phyloP scores from a whole-genome alignment of 2,797 vertebrate species.

The Labroides dimidiatus region DNA sequence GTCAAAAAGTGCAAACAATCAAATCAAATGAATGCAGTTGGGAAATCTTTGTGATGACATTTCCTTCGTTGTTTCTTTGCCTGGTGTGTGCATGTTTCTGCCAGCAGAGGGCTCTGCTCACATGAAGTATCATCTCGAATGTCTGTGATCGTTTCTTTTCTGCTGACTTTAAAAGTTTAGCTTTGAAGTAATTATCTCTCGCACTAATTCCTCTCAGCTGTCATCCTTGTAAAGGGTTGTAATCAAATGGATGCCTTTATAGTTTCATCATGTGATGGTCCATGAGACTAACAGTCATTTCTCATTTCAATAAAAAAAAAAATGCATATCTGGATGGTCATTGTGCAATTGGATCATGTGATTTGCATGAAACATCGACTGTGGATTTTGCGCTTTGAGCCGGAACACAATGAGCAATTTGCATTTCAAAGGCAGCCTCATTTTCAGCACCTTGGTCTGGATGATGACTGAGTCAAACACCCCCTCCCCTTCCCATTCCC shows the following conservation, averaged over 20 bases:
- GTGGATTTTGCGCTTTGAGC: constrained; percentile 38
- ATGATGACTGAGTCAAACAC: constrained; percentile 22
- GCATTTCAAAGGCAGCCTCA: constrained; percentile 71
- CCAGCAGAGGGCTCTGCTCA: constrained; percentile 77
- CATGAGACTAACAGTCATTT: constrained; percentile 6
- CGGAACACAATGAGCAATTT: constrained; percentile 58
- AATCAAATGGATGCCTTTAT: constrained; percentile 21
- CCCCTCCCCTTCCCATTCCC: neutral
- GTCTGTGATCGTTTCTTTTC: constrained; percentile 4
- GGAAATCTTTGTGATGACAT: constrained; percentile 22
- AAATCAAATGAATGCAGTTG: constrained; percentile 17
- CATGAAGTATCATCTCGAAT: constrained; percentile 14
- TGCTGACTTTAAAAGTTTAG: constrained; percentile 24
- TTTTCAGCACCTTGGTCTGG: constrained; percentile 52
- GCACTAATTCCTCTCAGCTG: constrained; percentile 29
- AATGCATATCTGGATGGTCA: constrained; percentile 44
- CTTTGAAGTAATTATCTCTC: constrained; percentile 26
- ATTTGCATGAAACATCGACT: constrained; percentile 49
- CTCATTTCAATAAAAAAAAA: constrained; percentile 57
- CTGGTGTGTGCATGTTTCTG: constrained; percentile 26
- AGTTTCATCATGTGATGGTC: constrained; percentile 27
- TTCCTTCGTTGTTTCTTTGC: neutral
- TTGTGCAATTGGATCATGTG: constrained; percentile 45
- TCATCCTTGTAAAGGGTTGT: constrained; percentile 22
- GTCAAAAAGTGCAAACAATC: constrained; percentile 17